These are phyloP conservation scores for Sphinx pinastri DNA, from an alignment of 2,888 invertebrate species.

Conservation along the genomic window DNA sequence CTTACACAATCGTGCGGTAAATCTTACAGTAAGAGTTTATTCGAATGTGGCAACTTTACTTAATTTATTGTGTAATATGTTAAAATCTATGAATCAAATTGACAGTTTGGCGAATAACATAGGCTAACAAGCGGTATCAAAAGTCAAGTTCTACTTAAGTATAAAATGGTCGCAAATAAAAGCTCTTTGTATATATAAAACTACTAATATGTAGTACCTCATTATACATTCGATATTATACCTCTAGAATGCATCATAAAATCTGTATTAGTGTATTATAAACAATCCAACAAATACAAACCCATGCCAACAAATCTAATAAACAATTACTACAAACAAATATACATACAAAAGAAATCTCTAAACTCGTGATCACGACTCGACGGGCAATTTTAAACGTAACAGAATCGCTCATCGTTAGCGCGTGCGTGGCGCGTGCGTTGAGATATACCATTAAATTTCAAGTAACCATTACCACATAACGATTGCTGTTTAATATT, in stretches of 20 bases:
- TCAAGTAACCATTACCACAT: conserved; percentile 58
- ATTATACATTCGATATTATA: no score
- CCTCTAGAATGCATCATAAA: no score
- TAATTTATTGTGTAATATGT: not conserved
- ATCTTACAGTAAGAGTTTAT: not conserved
- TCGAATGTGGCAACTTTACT: conserved; percentile 2
- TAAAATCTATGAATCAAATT: not conserved
- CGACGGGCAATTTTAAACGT: conserved; percentile 31
- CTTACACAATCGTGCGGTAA: conserved; percentile 14
- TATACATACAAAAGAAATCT: conserved; percentile 15
- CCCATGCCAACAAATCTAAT: conserved; percentile 3
- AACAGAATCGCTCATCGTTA: conserved; percentile 69
- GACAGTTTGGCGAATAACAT: no score
- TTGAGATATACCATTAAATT: conserved; percentile 67
- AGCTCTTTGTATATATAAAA: no score
- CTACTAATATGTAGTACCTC: no score
- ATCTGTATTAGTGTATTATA: no score
- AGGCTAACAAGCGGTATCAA: no score
- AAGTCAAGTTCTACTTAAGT: no score
- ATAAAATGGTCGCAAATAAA: no score
- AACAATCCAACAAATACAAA: not conserved
- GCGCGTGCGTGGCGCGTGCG: conserved; percentile 74
- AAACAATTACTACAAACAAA: conserved; percentile 12
- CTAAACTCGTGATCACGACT: conserved; percentile 22
- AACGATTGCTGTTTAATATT: conserved; percentile 57